Evolutionary conservation across 37 sponge, comb jelly and placozoan species (phyloP), one percentile per base, ranked within the genome.

Genomic region (Eunapius fragilis): DNA sequence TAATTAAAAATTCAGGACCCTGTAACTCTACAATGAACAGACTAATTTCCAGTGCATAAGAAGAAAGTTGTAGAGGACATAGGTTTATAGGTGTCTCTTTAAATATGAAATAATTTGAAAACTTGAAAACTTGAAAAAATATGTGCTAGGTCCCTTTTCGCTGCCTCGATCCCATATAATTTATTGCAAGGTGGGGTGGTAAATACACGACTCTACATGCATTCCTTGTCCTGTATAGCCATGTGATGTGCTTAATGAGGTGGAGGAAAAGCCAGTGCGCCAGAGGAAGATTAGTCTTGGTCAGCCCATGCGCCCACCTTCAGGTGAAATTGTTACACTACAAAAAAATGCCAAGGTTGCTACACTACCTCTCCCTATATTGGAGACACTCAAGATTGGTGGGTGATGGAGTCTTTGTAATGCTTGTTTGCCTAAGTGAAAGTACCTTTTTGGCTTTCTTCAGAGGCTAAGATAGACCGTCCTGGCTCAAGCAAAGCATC

Each of bases 281-380:
- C 73, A 58, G 58, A 58, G 58, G 33, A 67, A 50, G 67, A 91
- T 91, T 68, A 86, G 87, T 32, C 48, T 91, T 37, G 91, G 91
- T 33, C 79, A 77, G 72, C 91, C 82, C 7, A 91, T 86, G 28
- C 86, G 70, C 37, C 91, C 91, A 19, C 91, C 91, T 0, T 11
- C 11, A 11, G 90, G 90, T 2, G 90, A 90, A 41, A 41, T 90
- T 11, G 3, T 75, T 17, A 75, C 69, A 33, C 32, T 90, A 35
- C 45, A 80, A 12, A 80, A 28, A 26, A 50, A 26, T 31, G 23
- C 23, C 33, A 30, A 67, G 68, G 26, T 27, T 30, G 67, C 78
- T 34, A 77, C 27, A 34, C 13, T 35, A 41, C 41, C 34, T 14
- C 32, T 25, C 1, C 78, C 78, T 17, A 34, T 77, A 12, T 22